These are phyloP conservation scores for Ceratina japonica DNA, from an alignment of 1,140 invertebrate species.

Conservation along the genomic window DNA sequence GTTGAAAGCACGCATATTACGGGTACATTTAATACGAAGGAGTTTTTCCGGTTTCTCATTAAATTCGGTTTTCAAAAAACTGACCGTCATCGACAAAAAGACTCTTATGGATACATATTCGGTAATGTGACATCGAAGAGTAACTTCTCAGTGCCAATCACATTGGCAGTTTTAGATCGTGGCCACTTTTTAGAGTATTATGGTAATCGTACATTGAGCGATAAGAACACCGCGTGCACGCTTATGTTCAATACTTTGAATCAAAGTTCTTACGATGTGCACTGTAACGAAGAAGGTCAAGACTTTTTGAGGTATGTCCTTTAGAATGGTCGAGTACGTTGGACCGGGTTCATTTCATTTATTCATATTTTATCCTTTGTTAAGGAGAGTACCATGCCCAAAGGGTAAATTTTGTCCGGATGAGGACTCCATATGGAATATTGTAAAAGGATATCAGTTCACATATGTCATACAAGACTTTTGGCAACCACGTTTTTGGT, in stretches of 20 bases:
- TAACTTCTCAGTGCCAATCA: slow-evolving; percentile 85
- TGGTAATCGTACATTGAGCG: slow-evolving; percentile 83
- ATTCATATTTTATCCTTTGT: slow-evolving; percentile 9
- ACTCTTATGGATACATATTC: slow-evolving; percentile 96
- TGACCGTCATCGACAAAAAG: slow-evolving; percentile 88
- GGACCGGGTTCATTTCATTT: background rate
- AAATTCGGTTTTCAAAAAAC: slow-evolving; percentile 99
- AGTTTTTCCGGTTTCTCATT: slow-evolving; percentile 94
- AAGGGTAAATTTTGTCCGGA: slow-evolving; percentile 89
- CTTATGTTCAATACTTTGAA: slow-evolving; percentile 93
- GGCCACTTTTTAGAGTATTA: slow-evolving; percentile 94
- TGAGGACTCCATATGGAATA: slow-evolving; percentile 91
- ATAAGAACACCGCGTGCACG: slow-evolving; percentile 87
- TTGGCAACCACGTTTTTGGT: slow-evolving; percentile 96
- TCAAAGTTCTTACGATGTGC: slow-evolving; percentile 89
- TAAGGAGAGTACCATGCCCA: slow-evolving; percentile 91
- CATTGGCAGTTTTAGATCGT: slow-evolving; percentile 92
- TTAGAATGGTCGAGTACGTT: background rate
- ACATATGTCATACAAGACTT: slow-evolving; percentile 95
- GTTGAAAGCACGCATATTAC: slow-evolving; percentile 79
- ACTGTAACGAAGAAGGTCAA: slow-evolving; percentile 89
- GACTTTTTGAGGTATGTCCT: slow-evolving; percentile 86
- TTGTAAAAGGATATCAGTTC: slow-evolving; percentile 93
- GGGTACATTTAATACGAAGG: slow-evolving; percentile 84
- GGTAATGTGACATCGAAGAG: slow-evolving; percentile 92